Evolutionary conservation across 2,797 vertebrate species (phyloP), one percentile per base, ranked within the genome.

Genomic region (Microctenopoma steveboyesi): DNA sequence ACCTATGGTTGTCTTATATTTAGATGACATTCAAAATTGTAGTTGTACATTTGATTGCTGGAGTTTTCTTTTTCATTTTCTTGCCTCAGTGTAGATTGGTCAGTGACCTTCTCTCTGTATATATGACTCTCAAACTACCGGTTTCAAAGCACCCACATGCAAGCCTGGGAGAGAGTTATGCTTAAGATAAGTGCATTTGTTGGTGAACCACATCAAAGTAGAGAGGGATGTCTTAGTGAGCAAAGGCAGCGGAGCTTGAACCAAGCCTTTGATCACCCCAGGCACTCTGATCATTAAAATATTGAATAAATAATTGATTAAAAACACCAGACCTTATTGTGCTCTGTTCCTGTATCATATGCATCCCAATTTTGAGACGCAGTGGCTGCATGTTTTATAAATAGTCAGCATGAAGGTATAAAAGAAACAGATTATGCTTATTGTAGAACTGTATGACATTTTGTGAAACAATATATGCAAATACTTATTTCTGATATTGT

Each of bases 301-400:
- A 95, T 93, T 93, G 88, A 84, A 94, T 95, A 91, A 94, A 95
- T 95, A 94, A 94, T 95, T 95, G 92, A 95, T 95, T 94, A 90
- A 92, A 93, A 94, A 92, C 86, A 89, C 89, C 86, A 92, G 90
- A 86, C 85, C 83, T 92, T 89, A 93, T 93, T 94, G 93, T 94
- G 92, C 88, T 84, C 77, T 55, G 63, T 86, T 89, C 89, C 89
- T 87, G 70, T 81, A 88, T 87, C 86, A 89, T 91, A 91, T 84
- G 78, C 83, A 91, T 82, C 89, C 72, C 63, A 81, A 78, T 85
- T 87, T 85, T 86, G 59, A 86, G 82, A 87, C 58, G 62, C 47
- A 55, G 62, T 45, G 50, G 58, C 62, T 75, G 64, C 55, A 73
- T 76, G 74, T 76, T 82, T 57, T 82, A 82, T 80, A 74, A 77